These are phyloP conservation scores for Hirundichthys speculiger DNA, from an alignment of 2,113 vertebrate genomes.

Conservation along the genomic window DNA sequence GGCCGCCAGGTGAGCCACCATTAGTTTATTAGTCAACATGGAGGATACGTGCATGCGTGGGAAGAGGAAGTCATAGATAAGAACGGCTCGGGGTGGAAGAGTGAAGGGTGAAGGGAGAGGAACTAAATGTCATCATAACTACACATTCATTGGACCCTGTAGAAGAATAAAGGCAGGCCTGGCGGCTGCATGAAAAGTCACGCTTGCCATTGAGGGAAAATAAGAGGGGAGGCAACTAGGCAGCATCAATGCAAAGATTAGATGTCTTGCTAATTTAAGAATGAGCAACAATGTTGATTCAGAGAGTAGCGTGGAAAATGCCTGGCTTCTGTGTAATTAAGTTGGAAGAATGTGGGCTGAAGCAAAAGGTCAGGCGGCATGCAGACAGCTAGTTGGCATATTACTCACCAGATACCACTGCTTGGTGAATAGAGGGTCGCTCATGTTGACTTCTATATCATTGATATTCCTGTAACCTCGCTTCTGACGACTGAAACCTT, in stretches of 20 bases:
- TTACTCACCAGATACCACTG: slow-evolving; percentile 98
- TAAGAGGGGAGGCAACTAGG: slow-evolving; percentile 34
- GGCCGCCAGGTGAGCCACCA: slow-evolving; percentile 42
- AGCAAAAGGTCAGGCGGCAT: slow-evolving; percentile 63
- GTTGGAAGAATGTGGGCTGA: slow-evolving; percentile 38
- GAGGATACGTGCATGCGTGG: slow-evolving; percentile 11
- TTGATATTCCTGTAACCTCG: slow-evolving; percentile 94
- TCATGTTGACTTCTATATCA: slow-evolving; percentile 93
- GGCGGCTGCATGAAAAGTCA: slow-evolving; percentile 40
- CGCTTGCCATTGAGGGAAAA: slow-evolving; percentile 48
- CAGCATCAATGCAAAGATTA: slow-evolving; percentile 20
- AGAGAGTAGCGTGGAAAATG: slow-evolving; percentile 50
- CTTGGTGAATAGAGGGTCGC: slow-evolving; percentile 95
- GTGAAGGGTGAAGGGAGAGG: slow-evolving; percentile 32
- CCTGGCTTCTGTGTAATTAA: slow-evolving; percentile 53
- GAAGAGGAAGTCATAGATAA: slow-evolving; percentile 12
- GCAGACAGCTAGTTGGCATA: slow-evolving; percentile 46
- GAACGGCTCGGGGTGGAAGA: not conserved
- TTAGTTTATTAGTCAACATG: slow-evolving; percentile 55
- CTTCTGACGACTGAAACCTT: slow-evolving; percentile 92
- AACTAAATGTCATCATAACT: slow-evolving; percentile 71
- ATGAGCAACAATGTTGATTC: slow-evolving; percentile 54
- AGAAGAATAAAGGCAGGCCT: slow-evolving; percentile 42
- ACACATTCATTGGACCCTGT: slow-evolving; percentile 38
- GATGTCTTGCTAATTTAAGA: slow-evolving; percentile 54